phyloP scores from a whole-genome alignment of 2,113 vertebrate genomes.

The Crotophaga sulcirostris region DNA sequence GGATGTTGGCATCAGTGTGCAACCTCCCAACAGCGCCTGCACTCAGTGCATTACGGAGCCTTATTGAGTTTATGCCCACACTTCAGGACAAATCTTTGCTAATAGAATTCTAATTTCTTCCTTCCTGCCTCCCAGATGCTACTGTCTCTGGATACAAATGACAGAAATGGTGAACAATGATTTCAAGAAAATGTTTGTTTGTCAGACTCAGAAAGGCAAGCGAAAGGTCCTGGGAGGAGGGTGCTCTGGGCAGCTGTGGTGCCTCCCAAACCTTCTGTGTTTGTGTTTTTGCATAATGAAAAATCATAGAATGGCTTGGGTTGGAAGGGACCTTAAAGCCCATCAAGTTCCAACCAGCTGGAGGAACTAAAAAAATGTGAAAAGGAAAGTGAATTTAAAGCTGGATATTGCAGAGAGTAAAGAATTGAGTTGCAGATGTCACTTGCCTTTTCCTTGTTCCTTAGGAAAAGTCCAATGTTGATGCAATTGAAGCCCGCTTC shows the following conservation, averaged over 20 bases:
- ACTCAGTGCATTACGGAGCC: accelerated
- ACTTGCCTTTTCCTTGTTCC: not conserved
- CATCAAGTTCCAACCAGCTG: no score
- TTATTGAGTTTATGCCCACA: not conserved
- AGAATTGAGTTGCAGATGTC: not conserved
- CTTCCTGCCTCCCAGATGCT: constrained; percentile 53
- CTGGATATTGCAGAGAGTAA: not conserved
- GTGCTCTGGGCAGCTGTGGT: not conserved
- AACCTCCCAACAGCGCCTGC: not conserved
- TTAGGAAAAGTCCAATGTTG: accelerated
- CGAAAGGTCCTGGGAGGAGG: not conserved
- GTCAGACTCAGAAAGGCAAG: not conserved
- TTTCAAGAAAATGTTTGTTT: constrained; percentile 6
- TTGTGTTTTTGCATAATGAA: not conserved
- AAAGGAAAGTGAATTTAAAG: not conserved
- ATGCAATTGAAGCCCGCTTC: not conserved
- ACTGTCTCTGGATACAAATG: not conserved
- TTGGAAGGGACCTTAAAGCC: no score
- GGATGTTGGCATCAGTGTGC: not conserved
- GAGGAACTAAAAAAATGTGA: not conserved
- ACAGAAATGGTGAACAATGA: not conserved
- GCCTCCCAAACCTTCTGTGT: not conserved
- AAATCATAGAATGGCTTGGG: not conserved
- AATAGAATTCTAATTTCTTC: constrained; percentile 44
- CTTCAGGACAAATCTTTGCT: constrained; percentile 35